phyloP scores from a whole-genome alignment of 2,888 invertebrate species.

The Plebejus melissa region DNA sequence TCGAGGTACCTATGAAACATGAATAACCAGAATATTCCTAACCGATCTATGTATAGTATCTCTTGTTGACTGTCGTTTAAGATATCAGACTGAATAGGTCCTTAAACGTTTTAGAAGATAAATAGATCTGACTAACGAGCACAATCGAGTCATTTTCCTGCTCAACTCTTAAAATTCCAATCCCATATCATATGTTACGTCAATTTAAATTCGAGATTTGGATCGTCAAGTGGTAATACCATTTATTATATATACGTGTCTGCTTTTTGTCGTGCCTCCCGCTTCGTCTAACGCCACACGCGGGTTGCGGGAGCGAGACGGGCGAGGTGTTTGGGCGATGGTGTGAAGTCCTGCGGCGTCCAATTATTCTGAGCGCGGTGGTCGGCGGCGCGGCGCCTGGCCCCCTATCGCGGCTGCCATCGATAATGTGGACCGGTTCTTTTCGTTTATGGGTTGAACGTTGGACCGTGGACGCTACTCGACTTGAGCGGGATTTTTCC shows the following conservation, averaged over 20 bases:
- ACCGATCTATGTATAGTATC: background rate
- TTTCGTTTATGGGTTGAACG: conserved; percentile 63
- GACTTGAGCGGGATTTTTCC: conserved; percentile 14
- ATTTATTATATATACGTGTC: conserved; percentile 53
- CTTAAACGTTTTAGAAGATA: background rate
- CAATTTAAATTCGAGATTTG: conserved; percentile 52
- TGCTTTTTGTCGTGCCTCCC: conserved; percentile 30
- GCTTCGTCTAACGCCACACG: background rate
- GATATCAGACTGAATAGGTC: background rate
- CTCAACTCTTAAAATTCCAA: conserved; percentile 50
- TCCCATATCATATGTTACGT: conserved; percentile 56
- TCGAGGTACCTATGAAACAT: no score
- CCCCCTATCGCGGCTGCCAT: conserved; percentile 75
- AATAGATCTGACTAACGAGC: background rate
- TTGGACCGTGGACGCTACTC: conserved; percentile 15
- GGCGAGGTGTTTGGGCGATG: conserved; percentile 43
- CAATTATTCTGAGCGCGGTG: conserved; percentile 74
- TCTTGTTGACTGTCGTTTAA: background rate
- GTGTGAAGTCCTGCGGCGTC: conserved; percentile 77
- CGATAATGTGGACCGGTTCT: conserved; percentile 69
- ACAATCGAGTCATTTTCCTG: background rate
- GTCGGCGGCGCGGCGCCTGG: conserved; percentile 70
- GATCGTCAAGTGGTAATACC: conserved; percentile 50
- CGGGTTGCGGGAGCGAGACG: conserved; percentile 34
- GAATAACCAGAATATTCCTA: background rate